Evolutionary conservation across 2,888 invertebrate genomes (phyloP), one percentile per base, ranked within the genome.

Genomic region (Leucoma salicis): DNA sequence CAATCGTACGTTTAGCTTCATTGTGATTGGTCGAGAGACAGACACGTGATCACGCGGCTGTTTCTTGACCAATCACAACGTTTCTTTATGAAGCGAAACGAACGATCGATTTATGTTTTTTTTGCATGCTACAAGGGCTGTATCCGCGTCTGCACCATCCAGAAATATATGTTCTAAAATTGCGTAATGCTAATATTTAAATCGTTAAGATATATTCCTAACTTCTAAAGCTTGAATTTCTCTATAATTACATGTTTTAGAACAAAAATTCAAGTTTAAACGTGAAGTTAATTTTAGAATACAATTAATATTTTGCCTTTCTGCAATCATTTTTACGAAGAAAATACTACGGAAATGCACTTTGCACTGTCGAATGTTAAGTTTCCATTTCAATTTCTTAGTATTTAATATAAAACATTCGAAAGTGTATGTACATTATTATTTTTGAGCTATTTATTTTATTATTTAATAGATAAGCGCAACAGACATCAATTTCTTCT

Each of bases 321-420:
- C 81, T 85, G 78, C 84, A 86, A 87, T 87, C 85, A 87, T 84
- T 85, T 85, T 82, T 78, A 81, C 69, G 72, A 66, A 66, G 60
- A 53, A 77, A 80, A 75, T 82, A 79, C 75, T 80, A 80, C 75
- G 74, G 76, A 78, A 78, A 76, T 69, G 78, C 73, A 70, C 54
- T 53, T 46, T 13, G 5, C 25, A 34, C 15, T 24, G 13, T 37
- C 39, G 34, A 40, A 46, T 21, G 21, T 21, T 8, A 35, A 12
- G 6, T 3, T 8, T 8, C 13, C 7, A 14, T 13, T 29, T 29
- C 29, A 12, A 12, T 29, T 2, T 29, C 29, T 29, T 14, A 12
- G 2, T 16, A 16, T 18, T 18, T 12, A 16, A 11, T 4, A 8
- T 18, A 24, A 21, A 14, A 11, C 49, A 49, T 66, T 66, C 63